Conservation (phyloP, 2,797 vertebrate genomes). For the Phoebastria nigripes region DNA sequence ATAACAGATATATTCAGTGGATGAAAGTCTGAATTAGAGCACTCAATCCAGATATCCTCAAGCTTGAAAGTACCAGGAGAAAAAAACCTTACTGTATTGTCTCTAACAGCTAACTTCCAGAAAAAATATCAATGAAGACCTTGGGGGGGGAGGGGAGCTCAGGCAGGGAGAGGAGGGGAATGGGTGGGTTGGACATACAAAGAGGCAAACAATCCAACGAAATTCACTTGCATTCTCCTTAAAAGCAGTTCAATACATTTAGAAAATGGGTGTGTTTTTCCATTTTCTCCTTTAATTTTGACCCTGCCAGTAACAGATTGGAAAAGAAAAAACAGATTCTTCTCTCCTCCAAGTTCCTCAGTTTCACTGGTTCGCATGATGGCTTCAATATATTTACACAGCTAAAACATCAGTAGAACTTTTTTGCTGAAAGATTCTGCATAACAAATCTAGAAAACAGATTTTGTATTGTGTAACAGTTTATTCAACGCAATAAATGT, state of each 20-base stretch:
- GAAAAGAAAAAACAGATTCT: not conserved
- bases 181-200: not conserved
- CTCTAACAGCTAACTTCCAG: not conserved
- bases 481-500: not conserved
- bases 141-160: rapidly evolving
- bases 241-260: not conserved
- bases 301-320: not conserved
- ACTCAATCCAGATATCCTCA: not conserved
- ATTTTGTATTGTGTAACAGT: not conserved
- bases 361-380: not conserved
- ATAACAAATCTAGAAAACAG: not conserved
- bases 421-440: not conserved
- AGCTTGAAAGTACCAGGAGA: not conserved
- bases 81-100: not conserved
- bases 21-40: not conserved
- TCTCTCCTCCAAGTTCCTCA: not conserved
- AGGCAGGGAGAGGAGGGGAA: not conserved
- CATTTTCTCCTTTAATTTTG: not conserved
- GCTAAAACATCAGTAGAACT: not conserved
- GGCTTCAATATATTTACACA: not conserved
- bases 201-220: not conserved
- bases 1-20: not conserved
- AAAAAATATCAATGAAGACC: not conserved
- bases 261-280: not conserved
- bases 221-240: not conserved